A percentile compares a stretch with the other conserved stretches of the same genome.
Evolutionary conservation across 2,888 invertebrate species (phyloP).

Genomic region (Poecilobothrus nobilitatus): DNA sequence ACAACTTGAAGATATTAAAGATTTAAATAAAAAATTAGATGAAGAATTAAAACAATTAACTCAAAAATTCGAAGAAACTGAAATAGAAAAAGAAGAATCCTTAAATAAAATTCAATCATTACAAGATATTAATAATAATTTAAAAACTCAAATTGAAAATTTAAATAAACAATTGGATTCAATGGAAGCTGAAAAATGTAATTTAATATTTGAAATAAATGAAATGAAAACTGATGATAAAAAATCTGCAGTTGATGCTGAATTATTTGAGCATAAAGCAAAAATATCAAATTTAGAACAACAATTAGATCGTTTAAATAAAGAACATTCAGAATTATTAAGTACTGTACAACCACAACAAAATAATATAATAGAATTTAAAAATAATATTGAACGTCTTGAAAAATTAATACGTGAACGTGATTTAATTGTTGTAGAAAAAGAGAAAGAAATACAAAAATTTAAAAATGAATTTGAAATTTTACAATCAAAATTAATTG

Average conservation of each 20-base stretch:
- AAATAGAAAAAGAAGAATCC: constrained; percentile 30
- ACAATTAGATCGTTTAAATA: constrained; percentile 30
- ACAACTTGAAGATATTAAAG: constrained; percentile 55
- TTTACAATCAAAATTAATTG: constrained; percentile 19
- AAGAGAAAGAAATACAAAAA: constrained; percentile 21
- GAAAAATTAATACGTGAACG: constrained; percentile 25
- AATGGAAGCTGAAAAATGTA: constrained; percentile 33
- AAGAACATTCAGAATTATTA: constrained; percentile 31
- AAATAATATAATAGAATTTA: constrained; percentile 25
- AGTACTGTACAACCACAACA: constrained; percentile 30
- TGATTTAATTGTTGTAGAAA: constrained; percentile 22
- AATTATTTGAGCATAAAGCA: constrained; percentile 24
- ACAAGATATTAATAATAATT: constrained; percentile 34
- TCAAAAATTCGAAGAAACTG: constrained; percentile 46
- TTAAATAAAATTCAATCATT: constrained; percentile 27
- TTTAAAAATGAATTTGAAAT: constrained; percentile 18
- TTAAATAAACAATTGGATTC: constrained; percentile 32
- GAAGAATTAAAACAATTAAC: constrained; percentile 52
- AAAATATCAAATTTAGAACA: constrained; percentile 29
- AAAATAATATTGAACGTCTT: constrained; percentile 29
- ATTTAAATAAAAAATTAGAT: constrained; percentile 52
- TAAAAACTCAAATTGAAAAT: constrained; percentile 30
- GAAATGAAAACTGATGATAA: constrained; percentile 30
- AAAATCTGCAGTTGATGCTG: constrained; percentile 24
- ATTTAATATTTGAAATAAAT: constrained; percentile 33